phyloP scores from a whole-genome alignment of 2,888 invertebrate species.

The Synergus laeviventris region DNA sequence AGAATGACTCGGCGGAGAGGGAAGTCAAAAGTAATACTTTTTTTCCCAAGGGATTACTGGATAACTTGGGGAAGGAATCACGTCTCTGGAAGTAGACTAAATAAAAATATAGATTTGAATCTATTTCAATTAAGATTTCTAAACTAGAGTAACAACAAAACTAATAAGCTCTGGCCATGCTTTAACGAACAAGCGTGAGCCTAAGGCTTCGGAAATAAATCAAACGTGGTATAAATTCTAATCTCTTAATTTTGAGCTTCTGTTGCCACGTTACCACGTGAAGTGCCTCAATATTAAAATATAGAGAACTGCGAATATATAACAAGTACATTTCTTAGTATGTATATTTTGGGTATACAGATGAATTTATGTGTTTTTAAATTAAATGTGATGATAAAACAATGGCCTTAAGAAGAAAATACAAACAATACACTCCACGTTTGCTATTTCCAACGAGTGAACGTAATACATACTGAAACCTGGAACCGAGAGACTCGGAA shows the following conservation, averaged over 20 bases:
- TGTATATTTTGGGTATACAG: too few relatives aligned
- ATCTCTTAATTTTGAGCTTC: neutral
- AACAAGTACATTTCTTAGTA: too few relatives aligned
- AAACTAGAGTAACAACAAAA: neutral
- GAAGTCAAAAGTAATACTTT: conserved; percentile 47
- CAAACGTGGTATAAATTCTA: conserved; percentile 16
- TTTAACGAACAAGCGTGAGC: neutral
- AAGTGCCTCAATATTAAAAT: too few relatives aligned
- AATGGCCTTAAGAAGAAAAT: neutral
- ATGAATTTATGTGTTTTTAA: too few relatives aligned
- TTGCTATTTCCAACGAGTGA: neutral
- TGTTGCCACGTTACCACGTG: neutral
- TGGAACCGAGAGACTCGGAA: conserved; percentile 26
- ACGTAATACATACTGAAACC: conserved; percentile 37
- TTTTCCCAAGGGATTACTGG: conserved; percentile 44
- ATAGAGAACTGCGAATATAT: too few relatives aligned
- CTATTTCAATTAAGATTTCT: neutral
- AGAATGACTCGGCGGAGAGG: neutral
- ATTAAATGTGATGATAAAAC: too few relatives aligned
- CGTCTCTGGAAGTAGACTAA: conserved; percentile 6
- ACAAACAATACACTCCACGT: conserved; percentile 1
- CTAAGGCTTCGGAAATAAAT: conserved; percentile 11
- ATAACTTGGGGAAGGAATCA: neutral
- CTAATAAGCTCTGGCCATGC: conserved; percentile 10
- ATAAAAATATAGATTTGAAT: neutral